Evolutionary conservation across 2,113 vertebrate genomes (phyloP), one percentile per base, ranked within the genome.

Genomic region (Varanus salvator): DNA sequence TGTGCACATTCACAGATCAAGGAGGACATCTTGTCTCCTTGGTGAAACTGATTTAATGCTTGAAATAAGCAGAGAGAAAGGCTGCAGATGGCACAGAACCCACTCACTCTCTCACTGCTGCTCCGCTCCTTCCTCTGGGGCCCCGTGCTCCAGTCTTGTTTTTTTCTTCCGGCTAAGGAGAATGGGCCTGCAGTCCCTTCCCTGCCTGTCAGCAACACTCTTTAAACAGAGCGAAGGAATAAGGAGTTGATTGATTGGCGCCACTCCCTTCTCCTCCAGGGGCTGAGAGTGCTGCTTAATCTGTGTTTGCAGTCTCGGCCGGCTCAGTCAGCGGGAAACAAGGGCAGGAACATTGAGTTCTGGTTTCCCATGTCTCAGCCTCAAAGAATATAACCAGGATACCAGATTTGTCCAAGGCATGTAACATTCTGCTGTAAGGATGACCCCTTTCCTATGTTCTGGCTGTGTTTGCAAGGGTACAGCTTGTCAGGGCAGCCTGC

Each of bases 191-290:
- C 31, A n/a, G 48, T 78, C 21, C 72, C 76, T 89, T 50, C 69
- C 81, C 66, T 71, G 52, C 64, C 66, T 85, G 82, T 88, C 86
- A 85, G 74, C 68, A 80, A 31, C 72, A 66, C 81, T 88, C 75
- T 88, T 66, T 88, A 68, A 50, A 74, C 68, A 4, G n/a, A 80
- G 90, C 75, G n/a, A 88, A 88, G 82, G 81, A 75, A 84, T 88
- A 72, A 84, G 75, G 81, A 80, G 66, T 78, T 91, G 90, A 88
- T 60, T 88, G 90, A 91, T 80, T 48, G 80, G 74, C 64, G 38
- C 82, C 86, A 80, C 90, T 80, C 90, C 90, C 81, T 91, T 74
- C 66, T 85, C 86, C 75, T 85, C 81, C 52, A 85, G 66, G 82
- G 66, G 64, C 86, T 91, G 90, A 88, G 74, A 84, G 80, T 44